phyloP scores from a whole-genome alignment of 2,888 invertebrate genomes.

The Hirtodrosophila trivittata region DNA sequence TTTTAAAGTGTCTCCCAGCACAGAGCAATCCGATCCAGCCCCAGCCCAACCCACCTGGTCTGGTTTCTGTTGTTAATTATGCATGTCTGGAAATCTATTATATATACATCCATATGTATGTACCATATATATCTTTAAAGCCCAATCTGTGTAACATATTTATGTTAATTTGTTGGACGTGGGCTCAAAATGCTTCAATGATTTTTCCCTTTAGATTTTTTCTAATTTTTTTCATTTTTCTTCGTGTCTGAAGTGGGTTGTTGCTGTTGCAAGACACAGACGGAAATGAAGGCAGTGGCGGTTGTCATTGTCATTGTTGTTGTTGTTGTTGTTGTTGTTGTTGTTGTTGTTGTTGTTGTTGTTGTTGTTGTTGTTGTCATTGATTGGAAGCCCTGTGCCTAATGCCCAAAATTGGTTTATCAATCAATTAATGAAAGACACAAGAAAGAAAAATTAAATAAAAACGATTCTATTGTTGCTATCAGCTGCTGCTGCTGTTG shows the following conservation, averaged over 20 bases:
- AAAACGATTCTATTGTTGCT: slow-evolving; percentile 23
- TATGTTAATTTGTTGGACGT: slow-evolving; percentile 64
- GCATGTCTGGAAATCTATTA: slow-evolving; percentile 51
- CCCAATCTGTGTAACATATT: slow-evolving; percentile 63
- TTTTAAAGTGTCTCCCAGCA: slow-evolving; percentile 11
- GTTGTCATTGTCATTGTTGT: slow-evolving; percentile 4
- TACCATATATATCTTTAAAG: slow-evolving; percentile 28
- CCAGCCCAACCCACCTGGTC: slow-evolving; percentile 24
- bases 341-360: slow-evolving; percentile 1
- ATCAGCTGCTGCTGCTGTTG: slow-evolving; percentile 21
- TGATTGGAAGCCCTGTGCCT: slow-evolving; percentile 4
- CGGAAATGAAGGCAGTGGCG: slow-evolving; percentile 40
- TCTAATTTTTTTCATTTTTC: slow-evolving; percentile 1
- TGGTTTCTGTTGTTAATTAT: slow-evolving; percentile 44
- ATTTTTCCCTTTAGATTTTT: slow-evolving; percentile 13
- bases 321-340: slow-evolving; percentile 13
- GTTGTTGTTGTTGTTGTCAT: slow-evolving; percentile 18
- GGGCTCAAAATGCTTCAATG: slow-evolving; percentile 53
- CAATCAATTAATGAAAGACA: slow-evolving; percentile 58
- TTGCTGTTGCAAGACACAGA: slow-evolving; percentile 17
- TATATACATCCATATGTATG: slow-evolving; percentile 11
- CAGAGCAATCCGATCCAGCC: neutral
- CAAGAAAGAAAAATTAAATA: slow-evolving; percentile 17
- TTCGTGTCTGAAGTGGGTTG: slow-evolving; percentile 37
- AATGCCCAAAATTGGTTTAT: slow-evolving; percentile 59